Evolutionary conservation across 1,140 invertebrate genomes (phyloP).

Genomic region (Orius laevigatus): DNA sequence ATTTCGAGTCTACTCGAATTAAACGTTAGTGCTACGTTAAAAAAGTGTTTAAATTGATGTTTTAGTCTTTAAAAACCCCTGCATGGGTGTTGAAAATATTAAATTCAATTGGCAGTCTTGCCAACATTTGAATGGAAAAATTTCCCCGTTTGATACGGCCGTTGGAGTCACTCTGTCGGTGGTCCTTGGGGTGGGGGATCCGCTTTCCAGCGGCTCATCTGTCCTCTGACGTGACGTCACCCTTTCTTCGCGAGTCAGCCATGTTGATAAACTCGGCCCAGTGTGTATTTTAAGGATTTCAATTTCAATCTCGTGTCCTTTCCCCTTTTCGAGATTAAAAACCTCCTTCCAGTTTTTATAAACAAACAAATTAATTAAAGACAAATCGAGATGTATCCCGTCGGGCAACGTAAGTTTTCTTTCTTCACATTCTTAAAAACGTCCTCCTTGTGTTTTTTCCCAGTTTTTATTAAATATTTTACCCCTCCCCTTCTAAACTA

Average conservation of each 20-base stretch:
- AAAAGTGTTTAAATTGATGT: no score
- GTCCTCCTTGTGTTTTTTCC: not conserved
- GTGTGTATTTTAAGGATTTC: constrained; percentile 8
- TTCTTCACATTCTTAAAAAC: not conserved
- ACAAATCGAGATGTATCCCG: constrained; percentile 31
- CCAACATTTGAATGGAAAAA: no score
- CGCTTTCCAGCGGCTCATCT: not conserved
- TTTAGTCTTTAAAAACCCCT: no score
- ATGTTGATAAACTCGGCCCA: constrained; percentile 17
- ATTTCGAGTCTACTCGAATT: no score
- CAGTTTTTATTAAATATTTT: not conserved
- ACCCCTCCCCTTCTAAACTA: no score
- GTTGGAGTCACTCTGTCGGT: no score
- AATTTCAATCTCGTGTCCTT: constrained; percentile 8
- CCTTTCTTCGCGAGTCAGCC: constrained; percentile 10
- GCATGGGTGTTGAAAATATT: no score
- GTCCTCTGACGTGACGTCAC: constrained; percentile 7
- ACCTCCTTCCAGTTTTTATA: constrained; percentile 4
- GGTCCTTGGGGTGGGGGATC: no score
- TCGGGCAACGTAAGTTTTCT: constrained; percentile 35
- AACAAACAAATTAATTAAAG: constrained; percentile 1
- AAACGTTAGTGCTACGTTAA: no score
- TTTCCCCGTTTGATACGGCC: no score
- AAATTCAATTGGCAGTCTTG: no score
- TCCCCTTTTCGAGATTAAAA: not conserved